Evolutionary conservation across 2,888 invertebrate genomes (phyloP), one percentile per base, ranked within the genome.

Genomic region (Pasiphila rectangulata): DNA sequence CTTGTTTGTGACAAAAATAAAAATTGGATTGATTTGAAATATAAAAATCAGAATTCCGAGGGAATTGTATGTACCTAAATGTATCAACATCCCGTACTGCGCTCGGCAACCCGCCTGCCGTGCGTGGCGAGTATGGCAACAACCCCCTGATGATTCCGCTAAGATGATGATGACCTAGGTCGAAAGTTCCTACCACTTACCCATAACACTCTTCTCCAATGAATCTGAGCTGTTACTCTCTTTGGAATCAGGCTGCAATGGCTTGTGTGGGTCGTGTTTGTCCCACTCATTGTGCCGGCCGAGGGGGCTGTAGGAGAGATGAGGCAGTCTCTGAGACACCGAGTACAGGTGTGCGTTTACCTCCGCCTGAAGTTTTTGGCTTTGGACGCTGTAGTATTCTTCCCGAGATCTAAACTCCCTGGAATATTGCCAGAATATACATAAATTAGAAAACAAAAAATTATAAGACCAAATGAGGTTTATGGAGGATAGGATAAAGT

Each of bases 271-370:
- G 25, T 88, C 88, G 70, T 87, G 87, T 59, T 88, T 89, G 46
- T 89, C 89, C 89, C 89, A 89, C 35, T 89, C 89, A 58, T 74
- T 83, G 61, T 89, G 89, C 0, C 89, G 73, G 1, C 88, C 88
- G 4, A 89, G 45, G 0, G 89, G 89, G 57, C 89, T 89, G 54
- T 87, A 89, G 0, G 89, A 84, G 1, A 90, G 66, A 52, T 90
- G 88, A 0, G 91, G 90, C 25, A 92, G 71, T 16, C 92, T 75
- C 65, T 92, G 92, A 0, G 91, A 91, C 5, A 92, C 91, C 0
- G 91, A 91, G 61, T 92, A 92, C 12, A 92, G 60, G 53, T 90
- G 89, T 0, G 90, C 89, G 35, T 86, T 89, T 35, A 89, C 89
- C 50, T 90, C 89, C 0, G 87, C 88, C 54, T 89, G 90, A 0